Conservation (phyloP, 2,113 vertebrate genomes). For the Psammodynastes pulverulentus region DNA sequence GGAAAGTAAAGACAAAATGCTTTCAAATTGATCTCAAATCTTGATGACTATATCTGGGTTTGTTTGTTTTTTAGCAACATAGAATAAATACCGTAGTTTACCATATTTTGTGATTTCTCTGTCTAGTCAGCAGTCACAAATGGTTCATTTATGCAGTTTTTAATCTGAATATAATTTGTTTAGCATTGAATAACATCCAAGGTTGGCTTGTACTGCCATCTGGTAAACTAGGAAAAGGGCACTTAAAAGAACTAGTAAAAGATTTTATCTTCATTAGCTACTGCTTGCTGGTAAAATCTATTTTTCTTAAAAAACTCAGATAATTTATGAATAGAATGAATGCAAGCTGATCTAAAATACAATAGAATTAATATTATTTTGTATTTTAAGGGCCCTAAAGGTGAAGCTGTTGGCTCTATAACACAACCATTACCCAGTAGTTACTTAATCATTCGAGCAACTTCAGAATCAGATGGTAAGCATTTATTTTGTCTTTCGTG, state of each 20-base stretch:
- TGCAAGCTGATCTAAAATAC: slow-evolving; percentile 29
- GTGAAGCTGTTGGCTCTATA: slow-evolving; percentile 96
- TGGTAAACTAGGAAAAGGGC: background rate
- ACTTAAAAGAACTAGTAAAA: slow-evolving; percentile 50
- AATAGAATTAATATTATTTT: slow-evolving; percentile 28
- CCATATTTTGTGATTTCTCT: background rate
- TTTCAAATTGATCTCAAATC: background rate
- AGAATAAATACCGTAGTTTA: background rate
- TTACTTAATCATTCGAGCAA: slow-evolving; percentile 94
- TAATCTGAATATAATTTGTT: background rate
- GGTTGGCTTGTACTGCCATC: background rate
- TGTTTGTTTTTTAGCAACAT: background rate
- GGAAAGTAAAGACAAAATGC: background rate
- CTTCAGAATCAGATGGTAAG: slow-evolving; percentile 97
- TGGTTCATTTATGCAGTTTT: background rate
- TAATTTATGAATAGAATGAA: slow-evolving; percentile 17
- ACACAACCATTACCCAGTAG: slow-evolving; percentile 97
- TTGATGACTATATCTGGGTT: background rate
- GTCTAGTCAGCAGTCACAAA: background rate
- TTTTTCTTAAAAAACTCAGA: background rate
- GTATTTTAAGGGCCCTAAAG: slow-evolving; percentile 90
- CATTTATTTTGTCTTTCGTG: slow-evolving; percentile 19
- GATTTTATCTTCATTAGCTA: slow-evolving; percentile 55
- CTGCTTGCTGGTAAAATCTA: slow-evolving; percentile 50
- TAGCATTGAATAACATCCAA: background rate